Percentiles rank a stretch among this genome's conserved stretches.
These are phyloP conservation scores for Luidia sarsii DNA, from an alignment of 53 echinoderm and acorn worm species.

Conservation along the genomic window DNA sequence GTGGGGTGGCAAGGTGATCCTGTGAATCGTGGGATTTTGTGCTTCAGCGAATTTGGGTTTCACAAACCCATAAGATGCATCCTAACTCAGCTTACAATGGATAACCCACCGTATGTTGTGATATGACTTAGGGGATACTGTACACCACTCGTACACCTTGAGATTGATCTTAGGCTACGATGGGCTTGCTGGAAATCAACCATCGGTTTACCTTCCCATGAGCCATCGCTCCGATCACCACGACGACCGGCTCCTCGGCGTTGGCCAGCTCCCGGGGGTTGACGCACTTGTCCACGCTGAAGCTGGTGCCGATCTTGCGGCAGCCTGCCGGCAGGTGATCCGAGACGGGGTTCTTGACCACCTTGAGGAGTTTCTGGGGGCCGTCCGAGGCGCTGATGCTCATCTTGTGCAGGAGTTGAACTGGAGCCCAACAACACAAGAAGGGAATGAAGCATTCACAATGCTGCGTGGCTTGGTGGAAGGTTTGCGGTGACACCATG, in stretches of 20 bases:
- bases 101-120: too few relatives aligned
- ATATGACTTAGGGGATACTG: too few relatives aligned
- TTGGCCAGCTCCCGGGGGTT: slow-evolving; percentile 79
- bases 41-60: too few relatives aligned
- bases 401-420: slow-evolving; percentile 94
- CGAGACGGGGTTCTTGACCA: slow-evolving; percentile 93
- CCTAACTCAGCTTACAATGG: too few relatives aligned
- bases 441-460: too few relatives aligned
- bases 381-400: slow-evolving; percentile 98
- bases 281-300: slow-evolving; percentile 77
- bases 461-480: too few relatives aligned
- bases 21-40: too few relatives aligned
- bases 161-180: too few relatives aligned
- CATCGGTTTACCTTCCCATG: slow-evolving; percentile 97
- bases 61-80: too few relatives aligned
- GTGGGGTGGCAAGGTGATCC: too few relatives aligned
- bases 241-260: slow-evolving; percentile 62
- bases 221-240: slow-evolving; percentile 97
- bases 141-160: not conserved
- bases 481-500: too few relatives aligned
- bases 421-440: slow-evolving; percentile 15
- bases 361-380: slow-evolving; percentile 93
- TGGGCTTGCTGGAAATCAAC: too few relatives aligned
- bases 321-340: slow-evolving; percentile 87
- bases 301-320: slow-evolving; percentile 76